Percentiles rank a stretch among this genome's conserved stretches.
phyloP scores from a whole-genome alignment of 2,113 vertebrate genomes.

The Cyprinodon tularosa region DNA sequence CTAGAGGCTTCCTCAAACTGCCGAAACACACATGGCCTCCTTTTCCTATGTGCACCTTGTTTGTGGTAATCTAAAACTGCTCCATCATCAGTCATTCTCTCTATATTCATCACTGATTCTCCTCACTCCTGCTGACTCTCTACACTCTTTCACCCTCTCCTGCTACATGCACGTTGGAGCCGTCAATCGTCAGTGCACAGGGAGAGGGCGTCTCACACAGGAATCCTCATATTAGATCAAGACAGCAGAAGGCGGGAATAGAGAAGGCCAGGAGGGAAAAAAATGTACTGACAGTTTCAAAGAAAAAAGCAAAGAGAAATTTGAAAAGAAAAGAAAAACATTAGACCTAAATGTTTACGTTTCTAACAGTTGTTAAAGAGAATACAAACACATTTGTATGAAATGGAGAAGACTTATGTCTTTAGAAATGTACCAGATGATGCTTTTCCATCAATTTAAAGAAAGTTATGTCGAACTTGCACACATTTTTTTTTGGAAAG shows the following conservation, averaged over 20 bases:
- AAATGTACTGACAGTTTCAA: constrained; percentile 40
- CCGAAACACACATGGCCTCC: constrained; percentile 23
- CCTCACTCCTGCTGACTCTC: constrained; percentile 19
- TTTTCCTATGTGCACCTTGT: constrained; percentile 41
- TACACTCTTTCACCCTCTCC: constrained; percentile 16
- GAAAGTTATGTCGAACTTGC: neutral
- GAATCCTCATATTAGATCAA: constrained; percentile 44
- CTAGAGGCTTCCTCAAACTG: constrained; percentile 21
- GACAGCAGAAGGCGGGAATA: constrained; percentile 18
- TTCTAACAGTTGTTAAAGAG: neutral
- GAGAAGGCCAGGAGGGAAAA: constrained; percentile 15
- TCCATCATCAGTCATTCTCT: constrained; percentile 57
- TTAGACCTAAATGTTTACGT: neutral
- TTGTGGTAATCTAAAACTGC: constrained; percentile 56
- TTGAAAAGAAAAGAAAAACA: neutral
- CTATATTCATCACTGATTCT: constrained; percentile 29
- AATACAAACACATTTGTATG: neutral
- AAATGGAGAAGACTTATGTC: neutral
- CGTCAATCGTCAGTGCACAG: constrained; percentile 61
- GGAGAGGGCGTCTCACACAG: constrained; percentile 65
- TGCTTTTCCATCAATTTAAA: neutral
- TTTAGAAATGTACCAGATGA: neutral
- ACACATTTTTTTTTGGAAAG: neutral
- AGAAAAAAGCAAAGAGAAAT: constrained; percentile 11
- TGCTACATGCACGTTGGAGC: constrained; percentile 41